Evolutionary conservation across 2,113 vertebrate genomes (phyloP), one percentile per base, ranked within the genome.

Genomic region (Istiophorus platypterus): DNA sequence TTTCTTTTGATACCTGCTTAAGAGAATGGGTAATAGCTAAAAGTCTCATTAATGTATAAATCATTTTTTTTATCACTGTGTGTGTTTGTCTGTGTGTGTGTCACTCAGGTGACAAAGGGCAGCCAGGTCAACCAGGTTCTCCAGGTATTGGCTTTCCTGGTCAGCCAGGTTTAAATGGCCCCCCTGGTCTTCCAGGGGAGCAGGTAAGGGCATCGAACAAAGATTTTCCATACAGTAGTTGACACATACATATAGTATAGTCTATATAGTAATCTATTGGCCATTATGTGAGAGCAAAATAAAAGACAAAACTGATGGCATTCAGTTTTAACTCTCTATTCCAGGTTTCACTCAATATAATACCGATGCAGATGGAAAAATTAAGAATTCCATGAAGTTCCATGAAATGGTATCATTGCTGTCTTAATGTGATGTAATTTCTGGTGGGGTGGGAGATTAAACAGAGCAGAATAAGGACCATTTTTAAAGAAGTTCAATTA

Each of bases 51-150:
- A 34, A 34, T 34, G 31, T 34, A 34, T 6, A 3, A 3, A 34
- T 34, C 3, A 3, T 34, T 34, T 3, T 34, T 34, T 34, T 6
- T 34, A 34, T 34, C 31, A 34, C 31, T 34, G 31, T 34, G 31
- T 34, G 31, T 34, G 31, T 34, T 3, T 34, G 31, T 34, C 3
- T 34, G 31, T 34, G 31, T 34, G 31, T 34, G 31, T 86, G 1
- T 81, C 61, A 7, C 82, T 45, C 37, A 94, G 93, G 93, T 68
- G 78, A 92, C 17, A 93, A 91, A 67, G 94, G 92, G 5, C 77
- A 52, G n/a, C 61, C 84, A 62, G 94, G 94, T 58, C 2, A 2
- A 3, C 62, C 42, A 70, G 92, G 93, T 1, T 0, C 10, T 56
- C 34, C 78, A 37, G 73, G 62, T 31, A 67, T 20, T 3, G 94